phyloP scores from a whole-genome alignment of 2,797 vertebrate genomes.

The Argentina silus region DNA sequence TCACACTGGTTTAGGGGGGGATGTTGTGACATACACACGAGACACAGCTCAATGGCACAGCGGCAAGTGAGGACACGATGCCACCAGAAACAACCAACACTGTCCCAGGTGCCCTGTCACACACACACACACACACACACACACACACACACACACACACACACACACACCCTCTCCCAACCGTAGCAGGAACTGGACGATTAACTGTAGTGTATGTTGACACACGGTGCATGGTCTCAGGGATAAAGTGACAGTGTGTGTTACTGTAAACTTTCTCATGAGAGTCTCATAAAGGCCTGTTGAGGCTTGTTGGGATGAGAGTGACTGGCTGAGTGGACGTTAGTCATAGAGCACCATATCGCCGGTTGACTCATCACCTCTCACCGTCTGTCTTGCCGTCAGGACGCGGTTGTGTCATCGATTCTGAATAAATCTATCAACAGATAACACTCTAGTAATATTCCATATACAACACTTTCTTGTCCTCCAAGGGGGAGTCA shows the following conservation, averaged over 20 bases:
- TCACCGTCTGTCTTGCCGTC: neutral
- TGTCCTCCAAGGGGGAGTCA: no score
- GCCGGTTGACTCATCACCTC: slow-evolving; percentile 1
- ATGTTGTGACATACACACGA: slow-evolving; percentile 63
- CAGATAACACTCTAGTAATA: neutral
- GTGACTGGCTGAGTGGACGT: slow-evolving; percentile 14
- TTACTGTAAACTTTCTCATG: slow-evolving; percentile 1
- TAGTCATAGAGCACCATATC: slow-evolving; percentile 12
- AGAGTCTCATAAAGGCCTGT: slow-evolving; percentile 9
- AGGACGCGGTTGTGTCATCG: neutral
- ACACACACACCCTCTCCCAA: slow-evolving; percentile 9
- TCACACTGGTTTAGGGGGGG: slow-evolving; percentile 69
- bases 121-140: slow-evolving; percentile 2
- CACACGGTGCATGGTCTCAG: neutral
- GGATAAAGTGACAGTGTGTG: neutral
- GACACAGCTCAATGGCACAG: slow-evolving; percentile 51
- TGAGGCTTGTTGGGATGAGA: neutral
- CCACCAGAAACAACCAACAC: slow-evolving; percentile 41
- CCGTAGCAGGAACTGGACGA: neutral
- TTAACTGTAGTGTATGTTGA: slow-evolving; percentile 7
- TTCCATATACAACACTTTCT: neutral
- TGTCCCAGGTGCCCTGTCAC: neutral
- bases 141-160: neutral
- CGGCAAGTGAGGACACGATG: slow-evolving; percentile 64
- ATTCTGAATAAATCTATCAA: neutral